Base-by-base conservation (phyloP, 2,888 invertebrate genomes). In the Eupelmus urozonus region DNA sequence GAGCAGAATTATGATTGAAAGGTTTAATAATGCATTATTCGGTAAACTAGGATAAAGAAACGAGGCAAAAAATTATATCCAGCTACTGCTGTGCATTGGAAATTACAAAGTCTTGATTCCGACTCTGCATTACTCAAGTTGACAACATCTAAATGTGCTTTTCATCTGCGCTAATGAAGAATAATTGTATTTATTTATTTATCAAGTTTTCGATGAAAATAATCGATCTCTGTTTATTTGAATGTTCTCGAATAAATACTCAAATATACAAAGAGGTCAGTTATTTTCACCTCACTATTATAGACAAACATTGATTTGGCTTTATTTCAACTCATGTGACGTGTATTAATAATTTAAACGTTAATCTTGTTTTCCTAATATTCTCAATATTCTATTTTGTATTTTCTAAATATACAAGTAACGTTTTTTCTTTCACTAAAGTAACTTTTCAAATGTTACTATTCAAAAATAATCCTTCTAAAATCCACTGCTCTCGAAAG, bases 141-240 rank as follows among this genome's bases (percentile, higher is more conserved):
- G 45, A 5, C 34, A 34, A 34, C 16, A 34, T 42, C 67, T 55
- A 42, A n/a, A 42, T 57, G 5, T 18, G 40, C 57, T 45, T 27
- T 59, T 59, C 29, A 45, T 40, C 27, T 40, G n/a, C 20, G 20
- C 11, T 53, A 55, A 53, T 53, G 23, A 18, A 69, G 25, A 55
- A 4, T 34, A 53, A 53, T 53, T 53, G 13, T 13, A 25, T 13
- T 70, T 42, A 63, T 40, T 72, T 27, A 63, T 65, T 74, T 60
- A 66, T 34, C n/a, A 74, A 59, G 18, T 45, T 74, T 29, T 29
- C 49, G 55, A 73, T 73, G 27, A 45, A 73, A 65, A 65, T 66
- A 74, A 66, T 66, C 59, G 53, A 67, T 51, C 69, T 42, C 51
- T 57, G 57, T 34, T 20, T 45, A 57, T 53, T 60, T 23, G 59